Conservation (phyloP, 64 coral and sea anemone species). For the Astreopora myriophthalma region DNA sequence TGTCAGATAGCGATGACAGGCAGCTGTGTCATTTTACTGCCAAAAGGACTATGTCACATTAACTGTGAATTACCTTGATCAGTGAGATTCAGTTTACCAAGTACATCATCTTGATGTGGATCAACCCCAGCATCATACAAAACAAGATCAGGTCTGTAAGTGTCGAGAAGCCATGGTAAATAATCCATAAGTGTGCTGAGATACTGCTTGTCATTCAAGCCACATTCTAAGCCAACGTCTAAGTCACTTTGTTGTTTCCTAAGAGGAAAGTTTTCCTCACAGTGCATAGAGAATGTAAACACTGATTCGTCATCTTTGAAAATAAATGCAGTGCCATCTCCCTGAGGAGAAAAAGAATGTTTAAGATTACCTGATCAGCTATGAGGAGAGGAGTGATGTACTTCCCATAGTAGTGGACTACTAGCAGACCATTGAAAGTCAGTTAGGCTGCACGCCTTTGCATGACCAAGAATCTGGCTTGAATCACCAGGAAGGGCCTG, state of each 20-base stretch:
- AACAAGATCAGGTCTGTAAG: slow-evolving; percentile 51
- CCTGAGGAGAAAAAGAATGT: slow-evolving; percentile 14
- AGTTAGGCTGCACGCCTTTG: too few relatives aligned
- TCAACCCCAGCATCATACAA: slow-evolving; percentile 75
- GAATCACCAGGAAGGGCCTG: too few relatives aligned
- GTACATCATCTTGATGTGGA: slow-evolving; percentile 62
- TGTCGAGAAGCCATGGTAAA: slow-evolving; percentile 58
- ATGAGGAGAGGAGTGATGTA: too few relatives aligned
- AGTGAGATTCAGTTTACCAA: slow-evolving; percentile 62
- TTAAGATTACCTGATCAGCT: too few relatives aligned
- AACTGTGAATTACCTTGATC: slow-evolving; percentile 85
- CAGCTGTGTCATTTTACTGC: too few relatives aligned
- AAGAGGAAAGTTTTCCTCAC: slow-evolving; percentile 73
- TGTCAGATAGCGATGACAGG: too few relatives aligned
- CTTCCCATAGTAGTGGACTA: too few relatives aligned
- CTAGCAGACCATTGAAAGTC: too few relatives aligned
- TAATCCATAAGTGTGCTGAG: slow-evolving; percentile 23
- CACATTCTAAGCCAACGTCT: slow-evolving; percentile 55
- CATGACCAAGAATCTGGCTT: too few relatives aligned
- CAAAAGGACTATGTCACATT: too few relatives aligned
- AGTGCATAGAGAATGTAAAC: slow-evolving; percentile 69
- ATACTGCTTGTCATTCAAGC: slow-evolving; percentile 60
- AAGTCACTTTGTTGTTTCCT: slow-evolving; percentile 65
- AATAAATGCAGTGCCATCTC: slow-evolving; percentile 75
- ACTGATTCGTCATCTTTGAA: slow-evolving; percentile 48